Evolutionary conservation across 2,888 invertebrate genomes (phyloP).

Genomic region (Escarpia spicata): DNA sequence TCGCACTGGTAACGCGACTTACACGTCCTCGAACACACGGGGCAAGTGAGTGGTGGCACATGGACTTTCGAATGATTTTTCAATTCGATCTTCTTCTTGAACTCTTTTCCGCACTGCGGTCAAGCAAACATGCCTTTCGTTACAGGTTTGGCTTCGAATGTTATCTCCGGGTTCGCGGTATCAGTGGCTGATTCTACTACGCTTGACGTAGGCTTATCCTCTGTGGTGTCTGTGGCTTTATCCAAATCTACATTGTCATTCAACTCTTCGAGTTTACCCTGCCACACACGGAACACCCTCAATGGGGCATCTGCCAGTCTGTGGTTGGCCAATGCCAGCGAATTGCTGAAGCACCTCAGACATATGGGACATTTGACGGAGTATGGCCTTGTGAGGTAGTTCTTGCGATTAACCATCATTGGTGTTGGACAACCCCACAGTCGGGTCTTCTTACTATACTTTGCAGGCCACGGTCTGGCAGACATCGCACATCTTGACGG

Average conservation of each 20-base stretch:
- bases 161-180: not conserved
- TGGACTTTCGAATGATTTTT: not conserved
- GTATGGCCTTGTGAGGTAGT: not conserved
- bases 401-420: not conserved
- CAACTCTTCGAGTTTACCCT: not conserved
- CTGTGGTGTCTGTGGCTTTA: not conserved
- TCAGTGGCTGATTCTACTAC: not conserved
- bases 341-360: not conserved
- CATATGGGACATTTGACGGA: slow-evolving; percentile 4
- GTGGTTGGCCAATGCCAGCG: not conserved
- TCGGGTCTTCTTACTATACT: not conserved
- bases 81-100: not conserved
- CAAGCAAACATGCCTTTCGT: not conserved
- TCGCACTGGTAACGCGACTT: slow-evolving; percentile 9
- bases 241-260: not conserved
- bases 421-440: not conserved
- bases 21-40: not conserved
- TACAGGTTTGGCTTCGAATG: not conserved
- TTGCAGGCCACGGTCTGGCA: not conserved
- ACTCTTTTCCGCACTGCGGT: not conserved
- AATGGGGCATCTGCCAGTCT: not conserved
- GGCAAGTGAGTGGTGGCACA: not conserved
- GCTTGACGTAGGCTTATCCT: not conserved
- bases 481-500: not conserved
- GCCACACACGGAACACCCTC: slow-evolving; percentile 1